Conservation (phyloP, 2,113 vertebrate genomes). For the Pelmatolapia mariae region DNA sequence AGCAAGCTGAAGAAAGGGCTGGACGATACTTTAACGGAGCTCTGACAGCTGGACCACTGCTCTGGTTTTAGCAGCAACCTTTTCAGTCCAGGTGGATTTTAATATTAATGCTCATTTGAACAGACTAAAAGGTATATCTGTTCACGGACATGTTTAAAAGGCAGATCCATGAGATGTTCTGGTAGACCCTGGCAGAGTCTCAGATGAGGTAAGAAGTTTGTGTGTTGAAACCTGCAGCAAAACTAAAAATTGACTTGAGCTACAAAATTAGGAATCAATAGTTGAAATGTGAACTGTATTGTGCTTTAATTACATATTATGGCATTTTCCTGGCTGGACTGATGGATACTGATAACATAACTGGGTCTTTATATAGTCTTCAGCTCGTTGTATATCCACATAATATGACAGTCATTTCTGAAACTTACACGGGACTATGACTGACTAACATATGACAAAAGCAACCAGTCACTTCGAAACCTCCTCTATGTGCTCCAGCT, state of each 20-base stretch:
- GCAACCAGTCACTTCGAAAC: not conserved
- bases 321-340: not conserved
- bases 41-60: not conserved
- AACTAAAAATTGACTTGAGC: not conserved
- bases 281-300: not conserved
- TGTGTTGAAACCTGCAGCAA: not conserved
- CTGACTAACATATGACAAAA: not conserved
- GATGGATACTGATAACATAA: not conserved
- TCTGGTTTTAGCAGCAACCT: not conserved
- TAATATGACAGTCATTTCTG: not conserved
- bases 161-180: not conserved
- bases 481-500: not conserved
- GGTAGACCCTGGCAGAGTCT: not conserved
- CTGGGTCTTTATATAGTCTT: not conserved
- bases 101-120: not conserved
- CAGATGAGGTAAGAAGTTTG: constrained; percentile 25
- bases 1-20: not conserved
- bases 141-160: not conserved
- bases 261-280: not conserved
- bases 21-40: not conserved
- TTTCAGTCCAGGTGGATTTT: not conserved
- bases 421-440: not conserved
- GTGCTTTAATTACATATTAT: not conserved
- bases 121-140: not conserved
- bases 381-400: not conserved